These are phyloP conservation scores for Cerceris ruficornis DNA, from an alignment of 2,888 invertebrate species.

Conservation along the genomic window DNA sequence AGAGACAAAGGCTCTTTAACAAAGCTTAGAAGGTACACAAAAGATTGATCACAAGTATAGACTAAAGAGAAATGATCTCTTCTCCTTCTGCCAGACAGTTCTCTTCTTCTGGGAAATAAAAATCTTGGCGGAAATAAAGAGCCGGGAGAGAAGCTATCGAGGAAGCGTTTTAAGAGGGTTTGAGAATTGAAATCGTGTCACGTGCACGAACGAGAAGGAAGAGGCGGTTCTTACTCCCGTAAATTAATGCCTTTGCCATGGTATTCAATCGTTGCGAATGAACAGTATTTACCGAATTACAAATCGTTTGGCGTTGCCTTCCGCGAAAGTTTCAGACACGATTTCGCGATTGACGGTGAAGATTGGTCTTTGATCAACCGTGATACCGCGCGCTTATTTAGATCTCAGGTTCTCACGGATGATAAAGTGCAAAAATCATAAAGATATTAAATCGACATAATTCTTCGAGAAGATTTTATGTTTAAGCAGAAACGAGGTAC, in stretches of 20 bases:
- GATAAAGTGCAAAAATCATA: slow-evolving; percentile 7
- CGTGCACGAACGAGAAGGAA: slow-evolving; percentile 23
- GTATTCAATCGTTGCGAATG: slow-evolving; percentile 9
- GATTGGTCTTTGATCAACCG: slow-evolving; percentile 22
- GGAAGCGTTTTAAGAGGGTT: slow-evolving; percentile 20
- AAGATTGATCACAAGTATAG: too few relatives aligned
- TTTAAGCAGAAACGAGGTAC: too few relatives aligned
- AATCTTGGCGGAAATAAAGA: slow-evolving; percentile 6
- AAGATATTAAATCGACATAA: background rate
- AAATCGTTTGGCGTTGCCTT: slow-evolving; percentile 31
- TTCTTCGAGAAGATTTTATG: background rate
- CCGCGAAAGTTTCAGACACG: slow-evolving; percentile 24
- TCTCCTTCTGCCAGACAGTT: background rate
- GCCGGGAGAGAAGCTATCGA: background rate
- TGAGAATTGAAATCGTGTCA: background rate
- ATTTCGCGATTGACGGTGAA: background rate
- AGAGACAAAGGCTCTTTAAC: too few relatives aligned
- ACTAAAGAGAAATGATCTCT: background rate
- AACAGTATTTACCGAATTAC: slow-evolving; percentile 25
- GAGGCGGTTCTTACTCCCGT: background rate
- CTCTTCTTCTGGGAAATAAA: background rate
- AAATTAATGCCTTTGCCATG: slow-evolving; percentile 19
- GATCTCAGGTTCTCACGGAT: background rate
- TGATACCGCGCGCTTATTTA: slow-evolving; percentile 1
- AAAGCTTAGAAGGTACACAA: too few relatives aligned